These are phyloP conservation scores for Zalophus californianus DNA, from an alignment of 2,797 vertebrate genomes.

Conservation along the genomic window DNA sequence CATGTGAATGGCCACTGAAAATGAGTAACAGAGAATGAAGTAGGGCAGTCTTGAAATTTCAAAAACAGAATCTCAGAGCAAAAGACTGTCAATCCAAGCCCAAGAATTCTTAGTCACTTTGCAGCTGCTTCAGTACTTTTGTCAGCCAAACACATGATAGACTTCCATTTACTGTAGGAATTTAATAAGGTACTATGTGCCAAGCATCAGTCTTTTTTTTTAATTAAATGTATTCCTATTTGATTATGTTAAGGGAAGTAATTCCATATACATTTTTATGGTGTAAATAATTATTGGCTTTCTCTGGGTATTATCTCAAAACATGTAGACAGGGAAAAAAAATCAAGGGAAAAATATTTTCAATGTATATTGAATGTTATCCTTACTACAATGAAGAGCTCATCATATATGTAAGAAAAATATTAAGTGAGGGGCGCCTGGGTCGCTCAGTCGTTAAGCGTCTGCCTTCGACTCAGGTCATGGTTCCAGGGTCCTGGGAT, in stretches of 20 bases:
- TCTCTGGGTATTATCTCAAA: constrained; percentile 24
- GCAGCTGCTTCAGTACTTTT: neutral
- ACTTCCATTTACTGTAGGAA: neutral
- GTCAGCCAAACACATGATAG: neutral
- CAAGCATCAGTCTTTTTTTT: neutral
- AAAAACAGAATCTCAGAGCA: neutral
- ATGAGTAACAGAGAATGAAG: constrained; percentile 17
- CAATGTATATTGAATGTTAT: neutral
- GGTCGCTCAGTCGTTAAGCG: too few species aligned
- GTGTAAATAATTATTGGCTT: constrained; percentile 42
- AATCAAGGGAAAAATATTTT: neutral
- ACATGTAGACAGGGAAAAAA: neutral
- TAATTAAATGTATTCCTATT: neutral
- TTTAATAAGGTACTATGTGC: neutral
- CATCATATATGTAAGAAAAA: neutral
- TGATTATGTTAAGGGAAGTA: constrained; percentile 15
- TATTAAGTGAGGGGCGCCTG: neutral
- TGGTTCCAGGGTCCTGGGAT: too few species aligned
- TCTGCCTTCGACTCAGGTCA: too few species aligned
- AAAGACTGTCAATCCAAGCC: neutral
- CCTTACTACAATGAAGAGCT: neutral
- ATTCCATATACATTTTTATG: neutral
- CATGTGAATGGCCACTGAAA: neutral
- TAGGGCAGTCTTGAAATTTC: neutral
- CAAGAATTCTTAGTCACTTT: neutral